A percentile compares a stretch with the other conserved stretches of the same genome.
phyloP scores from a whole-genome alignment of 2,797 vertebrate species.

The Avahi laniger region DNA sequence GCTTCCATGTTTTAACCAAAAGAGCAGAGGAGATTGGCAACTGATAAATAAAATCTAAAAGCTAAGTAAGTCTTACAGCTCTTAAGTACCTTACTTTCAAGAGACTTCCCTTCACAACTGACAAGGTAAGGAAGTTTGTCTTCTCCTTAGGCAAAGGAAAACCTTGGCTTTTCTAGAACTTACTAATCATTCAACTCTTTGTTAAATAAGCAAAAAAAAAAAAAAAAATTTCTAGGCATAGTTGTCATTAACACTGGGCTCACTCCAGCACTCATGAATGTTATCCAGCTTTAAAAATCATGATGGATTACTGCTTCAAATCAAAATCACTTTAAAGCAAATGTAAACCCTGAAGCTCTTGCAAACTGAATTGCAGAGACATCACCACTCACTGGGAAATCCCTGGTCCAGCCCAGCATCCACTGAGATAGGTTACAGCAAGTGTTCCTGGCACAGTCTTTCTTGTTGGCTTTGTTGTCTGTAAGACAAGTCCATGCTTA shows the following conservation, averaged over 20 bases:
- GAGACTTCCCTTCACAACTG: neutral
- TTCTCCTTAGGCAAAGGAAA: neutral
- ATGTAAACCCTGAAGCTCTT: neutral
- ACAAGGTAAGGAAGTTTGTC: neutral
- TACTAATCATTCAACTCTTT: neutral
- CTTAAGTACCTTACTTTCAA: neutral
- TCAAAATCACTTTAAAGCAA: constrained; percentile 19
- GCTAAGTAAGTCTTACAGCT: neutral
- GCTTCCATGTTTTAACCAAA: neutral
- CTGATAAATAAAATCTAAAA: neutral
- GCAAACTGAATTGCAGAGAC: neutral
- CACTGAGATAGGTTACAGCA: neutral
- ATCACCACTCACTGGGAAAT: neutral
- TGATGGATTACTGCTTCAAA: neutral
- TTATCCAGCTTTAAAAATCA: constrained; percentile 21
- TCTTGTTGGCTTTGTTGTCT: neutral
- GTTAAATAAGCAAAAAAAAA: constrained; percentile 8
- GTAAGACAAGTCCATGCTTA: neutral
- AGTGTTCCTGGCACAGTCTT: neutral
- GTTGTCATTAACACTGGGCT: neutral
- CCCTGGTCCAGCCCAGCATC: neutral
- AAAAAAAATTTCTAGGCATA: neutral
- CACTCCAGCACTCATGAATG: neutral
- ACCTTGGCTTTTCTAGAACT: neutral
- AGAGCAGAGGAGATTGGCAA: neutral